phyloP scores from a whole-genome alignment of 37 sponge, comb jelly and placozoan genomes.

The Ephydatia muelleri region DNA sequence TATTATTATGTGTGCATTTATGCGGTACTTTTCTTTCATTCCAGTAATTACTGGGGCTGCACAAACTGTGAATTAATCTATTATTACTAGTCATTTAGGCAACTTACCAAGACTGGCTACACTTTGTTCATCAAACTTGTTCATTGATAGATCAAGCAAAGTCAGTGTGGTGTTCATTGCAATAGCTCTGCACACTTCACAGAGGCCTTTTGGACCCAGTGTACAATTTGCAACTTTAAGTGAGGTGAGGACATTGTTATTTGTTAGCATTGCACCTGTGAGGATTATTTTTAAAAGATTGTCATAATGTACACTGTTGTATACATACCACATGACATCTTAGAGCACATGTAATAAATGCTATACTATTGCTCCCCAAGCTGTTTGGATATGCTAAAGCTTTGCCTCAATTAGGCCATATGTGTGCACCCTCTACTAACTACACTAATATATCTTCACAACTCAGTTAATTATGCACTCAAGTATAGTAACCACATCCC shows the following conservation, averaged over 20 bases:
- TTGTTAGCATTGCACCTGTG: neutral
- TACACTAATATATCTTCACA: slow-evolving; percentile 1
- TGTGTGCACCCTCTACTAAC: neutral
- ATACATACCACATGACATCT: neutral
- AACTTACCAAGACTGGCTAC: neutral
- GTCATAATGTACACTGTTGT: neutral
- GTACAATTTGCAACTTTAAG: neutral
- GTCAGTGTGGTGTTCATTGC: slow-evolving; percentile 1
- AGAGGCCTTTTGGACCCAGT: neutral
- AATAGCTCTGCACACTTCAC: neutral
- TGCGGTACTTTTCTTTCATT: too few species aligned
- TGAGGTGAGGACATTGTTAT: neutral
- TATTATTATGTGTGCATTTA: neutral
- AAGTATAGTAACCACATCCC: slow-evolving; percentile 1
- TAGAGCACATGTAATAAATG: slow-evolving; percentile 1
- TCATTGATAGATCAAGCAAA: slow-evolving; percentile 1
- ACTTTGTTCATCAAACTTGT: slow-evolving; percentile 1
- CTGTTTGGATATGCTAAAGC: neutral
- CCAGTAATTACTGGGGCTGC: slow-evolving; percentile 1
- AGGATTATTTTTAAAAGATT: neutral
- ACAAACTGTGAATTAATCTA: neutral
- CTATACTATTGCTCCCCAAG: neutral
- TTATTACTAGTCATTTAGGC: slow-evolving; percentile 1
- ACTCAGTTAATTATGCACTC: neutral
- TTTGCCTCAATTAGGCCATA: slow-evolving; percentile 1